phyloP scores from a whole-genome alignment of 2,113 vertebrate species.

The Regulus satrapa region DNA sequence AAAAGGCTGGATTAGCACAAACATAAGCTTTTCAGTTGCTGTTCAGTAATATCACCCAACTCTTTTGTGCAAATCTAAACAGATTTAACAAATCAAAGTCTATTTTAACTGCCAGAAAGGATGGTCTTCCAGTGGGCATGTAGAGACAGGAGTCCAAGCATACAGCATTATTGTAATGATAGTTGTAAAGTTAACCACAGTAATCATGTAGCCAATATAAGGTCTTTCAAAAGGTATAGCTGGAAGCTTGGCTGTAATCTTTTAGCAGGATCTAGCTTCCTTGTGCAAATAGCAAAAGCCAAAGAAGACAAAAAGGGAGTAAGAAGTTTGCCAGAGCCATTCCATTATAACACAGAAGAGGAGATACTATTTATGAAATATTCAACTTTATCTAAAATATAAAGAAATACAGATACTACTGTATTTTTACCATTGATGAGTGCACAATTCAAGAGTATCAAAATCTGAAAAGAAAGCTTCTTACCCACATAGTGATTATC shows the following conservation, averaged over 20 bases:
- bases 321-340: not conserved
- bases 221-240: not conserved
- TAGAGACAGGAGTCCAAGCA: not conserved
- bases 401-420: not conserved
- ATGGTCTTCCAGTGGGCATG: not conserved
- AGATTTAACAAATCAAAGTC: constrained; percentile 37
- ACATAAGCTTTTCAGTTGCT: not conserved
- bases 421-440: not conserved
- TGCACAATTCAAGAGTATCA: not conserved
- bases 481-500: not conserved
- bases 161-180: not conserved
- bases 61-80: not conserved
- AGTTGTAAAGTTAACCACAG: not conserved
- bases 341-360: not conserved
- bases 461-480: not conserved
- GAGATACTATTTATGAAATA: not conserved
- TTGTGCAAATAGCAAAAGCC: not conserved
- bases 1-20: not conserved
- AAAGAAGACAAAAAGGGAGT: not conserved
- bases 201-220: not conserved
- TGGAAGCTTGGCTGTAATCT: not conserved
- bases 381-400: not conserved
- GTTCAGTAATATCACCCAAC: not conserved
- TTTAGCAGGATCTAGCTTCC: not conserved
- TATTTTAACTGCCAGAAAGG: constrained; percentile 25